Conservation (phyloP, 2,113 vertebrate genomes). For the Psittacus erithacus region DNA sequence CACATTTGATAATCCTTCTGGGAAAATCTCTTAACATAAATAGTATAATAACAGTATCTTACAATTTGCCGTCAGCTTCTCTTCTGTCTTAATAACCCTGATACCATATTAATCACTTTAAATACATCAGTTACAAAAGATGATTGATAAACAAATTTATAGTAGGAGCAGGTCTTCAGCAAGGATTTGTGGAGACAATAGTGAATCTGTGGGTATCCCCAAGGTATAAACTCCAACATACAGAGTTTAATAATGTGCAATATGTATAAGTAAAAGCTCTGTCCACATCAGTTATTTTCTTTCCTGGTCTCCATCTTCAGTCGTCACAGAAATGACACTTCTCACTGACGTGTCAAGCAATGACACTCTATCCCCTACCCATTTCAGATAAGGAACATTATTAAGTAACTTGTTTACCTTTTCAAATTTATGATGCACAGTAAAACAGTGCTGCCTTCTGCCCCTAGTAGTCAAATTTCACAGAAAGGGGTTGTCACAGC, state of each 20-base stretch:
- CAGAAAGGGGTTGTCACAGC: constrained; percentile 54
- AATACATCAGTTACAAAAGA: not conserved
- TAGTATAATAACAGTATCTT: not conserved
- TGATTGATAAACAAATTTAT: not conserved
- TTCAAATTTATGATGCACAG: not conserved
- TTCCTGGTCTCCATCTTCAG: not conserved
- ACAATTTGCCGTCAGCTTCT: not conserved
- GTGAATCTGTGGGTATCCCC: not conserved
- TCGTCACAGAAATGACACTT: not conserved
- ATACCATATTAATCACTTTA: not conserved
- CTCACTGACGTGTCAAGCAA: not conserved
- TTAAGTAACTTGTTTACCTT: constrained; percentile 55
- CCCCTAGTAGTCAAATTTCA: constrained; percentile 31
- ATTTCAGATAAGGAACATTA: constrained; percentile 2
- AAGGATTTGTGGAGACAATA: not conserved
- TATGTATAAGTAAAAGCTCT: not conserved
- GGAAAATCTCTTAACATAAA: not conserved
- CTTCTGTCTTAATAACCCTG: not conserved
- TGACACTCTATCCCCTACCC: not conserved
- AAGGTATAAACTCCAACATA: not conserved
- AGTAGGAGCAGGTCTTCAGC: not conserved
- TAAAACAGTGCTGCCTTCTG: constrained; percentile 16
- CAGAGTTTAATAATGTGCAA: not conserved
- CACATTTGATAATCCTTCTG: not conserved
- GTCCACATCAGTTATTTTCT: not conserved